Evolutionary conservation across 2,113 vertebrate species (phyloP).

Genomic region (Semicossyphus pulcher): DNA sequence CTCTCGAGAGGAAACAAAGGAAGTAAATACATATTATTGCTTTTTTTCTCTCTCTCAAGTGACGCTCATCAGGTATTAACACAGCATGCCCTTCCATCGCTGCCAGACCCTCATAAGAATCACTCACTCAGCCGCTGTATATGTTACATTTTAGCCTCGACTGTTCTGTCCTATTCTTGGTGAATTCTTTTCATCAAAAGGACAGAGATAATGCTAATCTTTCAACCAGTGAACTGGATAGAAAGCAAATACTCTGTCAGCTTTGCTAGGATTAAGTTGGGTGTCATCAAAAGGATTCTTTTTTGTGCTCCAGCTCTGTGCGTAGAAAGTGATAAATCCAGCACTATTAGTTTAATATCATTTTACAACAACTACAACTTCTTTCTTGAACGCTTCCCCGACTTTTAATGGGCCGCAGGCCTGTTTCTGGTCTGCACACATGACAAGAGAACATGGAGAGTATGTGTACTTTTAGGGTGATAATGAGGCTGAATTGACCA

Average conservation of each 20-base stretch:
- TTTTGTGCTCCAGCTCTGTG: conserved; percentile 6
- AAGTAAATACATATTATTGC: conserved; percentile 76
- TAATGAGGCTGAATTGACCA: conserved; percentile 46
- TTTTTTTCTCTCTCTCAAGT: conserved; percentile 28
- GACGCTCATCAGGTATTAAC: conserved; percentile 64
- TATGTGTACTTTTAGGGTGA: background rate
- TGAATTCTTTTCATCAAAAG: conserved; percentile 52
- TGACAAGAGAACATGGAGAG: conserved; percentile 9
- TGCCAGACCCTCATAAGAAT: conserved; percentile 21
- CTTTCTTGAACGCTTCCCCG: conserved; percentile 12
- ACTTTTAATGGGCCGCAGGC: conserved; percentile 37
- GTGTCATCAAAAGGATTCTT: conserved; percentile 49
- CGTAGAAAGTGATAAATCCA: conserved; percentile 49
- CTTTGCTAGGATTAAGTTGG: conserved; percentile 64
- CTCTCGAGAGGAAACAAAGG: conserved; percentile 66
- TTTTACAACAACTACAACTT: conserved; percentile 19
- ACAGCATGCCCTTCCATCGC: conserved; percentile 44
- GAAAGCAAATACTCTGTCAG: conserved; percentile 58
- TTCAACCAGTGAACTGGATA: conserved; percentile 50
- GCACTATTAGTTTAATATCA: conserved; percentile 33
- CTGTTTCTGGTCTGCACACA: conserved; percentile 22
- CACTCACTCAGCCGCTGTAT: conserved; percentile 10
- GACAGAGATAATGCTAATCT: conserved; percentile 63
- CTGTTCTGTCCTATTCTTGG: conserved; percentile 22
- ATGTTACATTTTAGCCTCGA: background rate